These are phyloP conservation scores for Campaea margaritaria DNA, from an alignment of 2,888 invertebrate species.

Conservation along the genomic window DNA sequence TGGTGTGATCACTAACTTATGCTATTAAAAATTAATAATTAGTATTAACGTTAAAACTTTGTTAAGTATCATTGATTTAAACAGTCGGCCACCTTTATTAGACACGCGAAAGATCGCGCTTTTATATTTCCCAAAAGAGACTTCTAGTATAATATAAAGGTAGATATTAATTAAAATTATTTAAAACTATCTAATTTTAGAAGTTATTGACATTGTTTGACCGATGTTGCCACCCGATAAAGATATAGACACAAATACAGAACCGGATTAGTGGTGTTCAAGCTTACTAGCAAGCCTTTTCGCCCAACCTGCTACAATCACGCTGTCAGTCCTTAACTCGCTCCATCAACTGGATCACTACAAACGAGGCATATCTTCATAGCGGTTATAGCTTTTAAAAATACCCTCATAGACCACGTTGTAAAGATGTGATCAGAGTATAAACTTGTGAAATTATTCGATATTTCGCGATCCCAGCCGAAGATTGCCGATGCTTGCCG, in stretches of 20 bases:
- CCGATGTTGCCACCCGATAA: too few species aligned
- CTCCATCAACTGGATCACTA: constrained; percentile 43
- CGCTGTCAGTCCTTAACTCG: constrained; percentile 29
- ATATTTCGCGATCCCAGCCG: constrained; percentile 59
- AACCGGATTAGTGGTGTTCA: background rate
- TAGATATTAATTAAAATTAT: too few species aligned
- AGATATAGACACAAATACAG: too few species aligned
- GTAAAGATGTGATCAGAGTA: constrained; percentile 65
- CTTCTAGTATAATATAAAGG: too few species aligned
- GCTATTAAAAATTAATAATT: too few species aligned
- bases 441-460: constrained; percentile 75
- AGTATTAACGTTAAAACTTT: too few species aligned
- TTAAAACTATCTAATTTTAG: too few species aligned
- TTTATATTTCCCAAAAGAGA: too few species aligned
- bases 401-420: constrained; percentile 45
- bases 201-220: too few species aligned
- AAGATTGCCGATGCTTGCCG: constrained; percentile 58
- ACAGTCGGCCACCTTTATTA: too few species aligned
- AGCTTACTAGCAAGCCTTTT: background rate
- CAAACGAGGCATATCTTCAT: constrained; percentile 41
- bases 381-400: constrained; percentile 48
- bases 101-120: too few species aligned
- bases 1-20: background rate
- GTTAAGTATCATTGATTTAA: too few species aligned
- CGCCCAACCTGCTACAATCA: background rate